Evolutionary conservation across 2,797 vertebrate genomes (phyloP), one percentile per base, ranked within the genome.

Genomic region (Sebastes steindachneri): DNA sequence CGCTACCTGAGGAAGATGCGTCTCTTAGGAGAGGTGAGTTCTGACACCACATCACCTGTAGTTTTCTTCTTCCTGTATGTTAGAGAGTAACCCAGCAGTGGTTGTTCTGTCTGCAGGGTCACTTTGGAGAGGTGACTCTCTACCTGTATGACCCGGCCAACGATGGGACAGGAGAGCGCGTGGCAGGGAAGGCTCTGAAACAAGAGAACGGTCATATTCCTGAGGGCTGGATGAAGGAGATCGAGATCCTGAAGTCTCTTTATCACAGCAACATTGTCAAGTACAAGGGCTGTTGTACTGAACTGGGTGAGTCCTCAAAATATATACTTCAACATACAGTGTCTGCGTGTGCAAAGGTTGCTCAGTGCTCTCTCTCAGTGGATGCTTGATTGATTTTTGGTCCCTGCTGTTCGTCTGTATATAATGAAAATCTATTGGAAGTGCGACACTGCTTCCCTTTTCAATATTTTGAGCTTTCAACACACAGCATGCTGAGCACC

Each of bases 61-160:
- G 3, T 33, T 35, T 73, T 68, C 7, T 12, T 7, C 21, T n/a
- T 33, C 19, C 14, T 63, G 8, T 58, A 8, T 57, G 17, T 64
- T 28, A 2, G 11, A 58, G 8, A 55, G 11, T 83, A 59, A 76
- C 60, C 21, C 54, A 53, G 9, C 23, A 28, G 9, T 62, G 9
- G 31, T 9, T 73, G 25, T 25, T 84, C 31, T 77, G 71, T 82
- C 65, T 81, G 14, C 76, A 99, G 98, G 98, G 98, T 5, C 96
- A 99, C 89, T 99, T 99, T 19, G 98, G 98, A 68, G 98, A 97
- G 80, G 98, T 99, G 75, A 97, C 96, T 68, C 94, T 99, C 28
- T 99, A 96, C 71, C 92, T 95, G 88, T 99, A 99, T 7, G 98
- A 99, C 92, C 98, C 97, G 0, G 86, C 80, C 78, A 98, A 98